Base-by-base conservation (phyloP, 2,888 invertebrate genomes). In the Stegophylla sp. region DNA sequence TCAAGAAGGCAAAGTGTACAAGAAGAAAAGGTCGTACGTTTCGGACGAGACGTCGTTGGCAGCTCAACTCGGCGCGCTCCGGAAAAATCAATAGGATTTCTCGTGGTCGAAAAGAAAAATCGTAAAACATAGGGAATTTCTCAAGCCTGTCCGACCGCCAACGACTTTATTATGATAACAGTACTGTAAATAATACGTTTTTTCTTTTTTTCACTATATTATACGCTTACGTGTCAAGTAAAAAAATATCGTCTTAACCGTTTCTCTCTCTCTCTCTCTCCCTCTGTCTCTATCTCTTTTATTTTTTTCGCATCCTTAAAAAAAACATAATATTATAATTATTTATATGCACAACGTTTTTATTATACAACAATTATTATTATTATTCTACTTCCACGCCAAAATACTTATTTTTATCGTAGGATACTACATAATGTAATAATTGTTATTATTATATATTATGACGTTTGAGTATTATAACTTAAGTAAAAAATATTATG, bases 51-150 rank as follows among this genome's bases (percentile, higher is more conserved):
- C 79, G 41, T 63, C 79, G 1, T n/a, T 71, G 4, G 79, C 79
- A 48, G 79, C 79, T 71, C 59, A 79, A 71, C 79, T 79, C 12
- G 79, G 79, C 7, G 79, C 79, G 23, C 79, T 79, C n/a, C 69
- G 79, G n/a, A 79, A 79, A 71, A 79, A 79, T 61, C 71, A 79
- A 71, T 23, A 28, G 17, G 13, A 28, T 13, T 7, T 41, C 15
- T 5, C 15, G 34, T 34, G 34, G 3, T 34, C 4, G 3, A 34
- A 5, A 3, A 34, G 7, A 34, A 34, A 34, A 34, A 34, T 34
- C 3, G 7, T 34, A 34, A 34, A 2, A 64, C 23, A n/a, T 28
- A 74, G 15, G 9, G 51, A 17, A 43, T 34, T 23, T 75, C 17
- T 53, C 9, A 26, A 17, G n/a, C 53, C 53, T 43, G n/a, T 75